Base-by-base conservation (phyloP, 1,140 invertebrate species). In the Zaprionus ornatus region DNA sequence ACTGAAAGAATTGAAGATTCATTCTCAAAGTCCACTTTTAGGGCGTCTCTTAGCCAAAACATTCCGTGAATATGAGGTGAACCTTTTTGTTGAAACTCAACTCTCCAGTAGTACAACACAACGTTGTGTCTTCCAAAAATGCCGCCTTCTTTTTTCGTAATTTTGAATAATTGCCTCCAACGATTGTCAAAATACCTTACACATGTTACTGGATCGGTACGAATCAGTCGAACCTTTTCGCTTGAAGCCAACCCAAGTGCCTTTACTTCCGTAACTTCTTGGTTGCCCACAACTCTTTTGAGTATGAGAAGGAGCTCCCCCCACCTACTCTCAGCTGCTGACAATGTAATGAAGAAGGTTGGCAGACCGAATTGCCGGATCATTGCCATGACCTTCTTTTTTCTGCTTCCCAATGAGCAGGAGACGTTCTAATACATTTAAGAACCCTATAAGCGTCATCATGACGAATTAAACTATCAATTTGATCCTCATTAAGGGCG, bases 391-490 rank as follows among this genome's bases (percentile, higher is more conserved):
- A 66, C 48, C 50, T 66, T 66, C 19, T 57, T 66, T 17, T 66
- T 17, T 66, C 50, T 23, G 25, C 32, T 66, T 66, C 64, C 64
- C 64, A 66, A 66, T 66, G 64, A 35, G 50, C 32, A 37, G 64
- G 50, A 55, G 64, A 57, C 10, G 32, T 52, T 17, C 64, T 10
- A 57, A 66, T 66, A 13, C 62, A 48, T 19, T 21, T 65, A 13
- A 64, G 29, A 25, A 65, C n/a, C 19, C 62, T 37, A 15, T 37
- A 37, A 4, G 12, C 13, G 13, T 37, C 35, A 37, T 37, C 35
- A 37, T 37, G 13, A 4, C 35, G 0, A 37, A 15, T 37, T 13
- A 37, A 13, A n/a, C 13, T 50, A 10, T 61, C 59, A 1, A 61
- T 45, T 23, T 42, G 13, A 9, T 50, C 42, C n/a, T 52, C 61